Evolutionary conservation across 2,888 invertebrate species (phyloP), one percentile per base, ranked within the genome.

Genomic region (Syrista parreyssii): DNA sequence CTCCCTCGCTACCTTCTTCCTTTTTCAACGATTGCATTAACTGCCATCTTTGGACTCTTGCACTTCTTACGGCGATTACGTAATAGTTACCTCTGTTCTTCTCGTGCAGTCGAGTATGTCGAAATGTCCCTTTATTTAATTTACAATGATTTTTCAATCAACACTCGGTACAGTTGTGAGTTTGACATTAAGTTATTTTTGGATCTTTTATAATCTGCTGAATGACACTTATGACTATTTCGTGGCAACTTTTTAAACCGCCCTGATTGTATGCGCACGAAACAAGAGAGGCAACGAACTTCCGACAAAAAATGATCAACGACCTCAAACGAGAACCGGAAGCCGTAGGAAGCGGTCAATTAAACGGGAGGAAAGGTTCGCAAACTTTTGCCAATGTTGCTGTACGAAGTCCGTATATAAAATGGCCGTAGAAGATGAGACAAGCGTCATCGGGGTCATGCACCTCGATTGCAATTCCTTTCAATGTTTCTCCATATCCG

Each of bases 341-440:
- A 89, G 86, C 88, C 88, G 88, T 89, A 88, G 88, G 89, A 89
- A 88, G 88, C 83, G 82, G 84, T 82, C 88, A 86, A 88, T 88
- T 89, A 86, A 80, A 83, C 82, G 76, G 82, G 55, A 55, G 55
- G 23, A 55, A 55, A 55, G 55, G 55, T 23, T 15, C 9, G 55
- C 23, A 55, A 55, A 55, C 55, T 55, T 55, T 23, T 55, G 55
- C 55, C 55, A 23, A 55, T 55, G 55, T 6, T 15, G 23, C 55
- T 9, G 23, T 1, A 55, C 15, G 0, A 6, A 15, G 15, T 15
- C 15, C 6, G 40, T 40, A 0, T 40, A 15, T 40, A 23, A 55
- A 23, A 55, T 23, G 23, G 2, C 23, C 23, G 9, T 55, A 2
- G 55, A 55, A 55, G 1, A 23, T 23, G 9, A 23, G 2, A 23